These are phyloP conservation scores for Karalla daura DNA, from an alignment of 2,797 vertebrate genomes.

Conservation along the genomic window DNA sequence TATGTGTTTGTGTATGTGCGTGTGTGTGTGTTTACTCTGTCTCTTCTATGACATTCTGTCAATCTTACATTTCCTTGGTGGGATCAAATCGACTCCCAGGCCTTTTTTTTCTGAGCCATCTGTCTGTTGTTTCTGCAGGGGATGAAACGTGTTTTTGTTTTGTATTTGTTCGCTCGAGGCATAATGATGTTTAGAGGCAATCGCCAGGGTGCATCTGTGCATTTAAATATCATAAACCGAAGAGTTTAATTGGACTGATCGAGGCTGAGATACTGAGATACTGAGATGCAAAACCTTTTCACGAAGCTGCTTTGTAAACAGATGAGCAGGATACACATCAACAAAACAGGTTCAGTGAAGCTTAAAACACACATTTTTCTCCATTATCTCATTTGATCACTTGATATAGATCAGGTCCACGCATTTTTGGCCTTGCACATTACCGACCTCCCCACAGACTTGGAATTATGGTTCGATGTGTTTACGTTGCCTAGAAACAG, in stretches of 20 bases:
- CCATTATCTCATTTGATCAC: neutral
- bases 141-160: neutral
- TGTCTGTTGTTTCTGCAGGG: neutral
- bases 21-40: neutral
- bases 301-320: neutral
- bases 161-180: neutral
- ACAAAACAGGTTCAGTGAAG: neutral
- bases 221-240: neutral
- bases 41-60: conserved; percentile 9
- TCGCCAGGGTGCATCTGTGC: neutral
- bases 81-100: conserved; percentile 9
- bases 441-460: neutral
- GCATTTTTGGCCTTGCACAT: conserved; percentile 18
- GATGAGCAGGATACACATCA: neutral
- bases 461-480: neutral
- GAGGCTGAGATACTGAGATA: too few species aligned
- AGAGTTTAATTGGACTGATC: neutral
- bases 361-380: neutral
- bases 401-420: conserved; percentile 10
- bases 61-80: neutral
- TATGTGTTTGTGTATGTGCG: neutral
- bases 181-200: neutral
- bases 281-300: neutral
- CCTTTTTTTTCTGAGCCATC: neutral
- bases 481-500: conserved; percentile 52